Evolutionary conservation across 2,888 invertebrate genomes (phyloP).

Genomic region (Epinotia brunnichana): DNA sequence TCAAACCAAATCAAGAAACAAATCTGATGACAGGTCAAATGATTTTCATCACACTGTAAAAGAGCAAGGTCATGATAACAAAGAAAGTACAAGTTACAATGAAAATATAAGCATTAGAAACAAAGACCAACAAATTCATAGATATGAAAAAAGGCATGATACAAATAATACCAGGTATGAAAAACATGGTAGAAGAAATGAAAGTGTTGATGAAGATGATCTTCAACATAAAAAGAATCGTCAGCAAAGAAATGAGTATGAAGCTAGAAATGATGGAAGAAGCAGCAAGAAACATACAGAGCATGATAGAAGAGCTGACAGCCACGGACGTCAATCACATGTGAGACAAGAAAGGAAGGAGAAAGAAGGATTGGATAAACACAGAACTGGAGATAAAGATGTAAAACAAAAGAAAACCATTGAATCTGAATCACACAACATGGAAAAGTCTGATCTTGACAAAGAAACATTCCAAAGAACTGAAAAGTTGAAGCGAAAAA

Average conservation of each 20-base stretch:
- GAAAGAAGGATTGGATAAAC: not conserved
- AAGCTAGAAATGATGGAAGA: conserved; percentile 43
- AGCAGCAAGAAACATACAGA: conserved; percentile 37
- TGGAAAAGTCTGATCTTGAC: conserved; percentile 43
- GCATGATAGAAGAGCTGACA: conserved; percentile 28
- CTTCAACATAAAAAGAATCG: conserved; percentile 41
- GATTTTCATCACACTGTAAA: conserved; percentile 35
- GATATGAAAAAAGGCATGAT: conserved; percentile 38
- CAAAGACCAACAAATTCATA: conserved; percentile 44
- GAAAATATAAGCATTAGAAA: conserved; percentile 36
- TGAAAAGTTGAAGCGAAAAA: conserved; percentile 42
- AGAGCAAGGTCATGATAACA: conserved; percentile 33
- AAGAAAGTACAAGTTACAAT: not conserved
- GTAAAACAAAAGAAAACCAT: conserved; percentile 43
- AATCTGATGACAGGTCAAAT: not conserved
- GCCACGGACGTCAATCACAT: not conserved
- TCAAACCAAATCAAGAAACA: not conserved
- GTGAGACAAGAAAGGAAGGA: conserved; percentile 16
- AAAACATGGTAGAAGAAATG: conserved; percentile 46
- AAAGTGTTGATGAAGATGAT: conserved; percentile 44
- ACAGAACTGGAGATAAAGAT: conserved; percentile 33
- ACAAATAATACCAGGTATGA: conserved; percentile 28
- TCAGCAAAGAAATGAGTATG: conserved; percentile 37
- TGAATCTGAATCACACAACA: conserved; percentile 45
- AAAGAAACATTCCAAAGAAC: conserved; percentile 50